Evolutionary conservation across 2,113 vertebrate species (phyloP).

Genomic region (Anhinga rufa): DNA sequence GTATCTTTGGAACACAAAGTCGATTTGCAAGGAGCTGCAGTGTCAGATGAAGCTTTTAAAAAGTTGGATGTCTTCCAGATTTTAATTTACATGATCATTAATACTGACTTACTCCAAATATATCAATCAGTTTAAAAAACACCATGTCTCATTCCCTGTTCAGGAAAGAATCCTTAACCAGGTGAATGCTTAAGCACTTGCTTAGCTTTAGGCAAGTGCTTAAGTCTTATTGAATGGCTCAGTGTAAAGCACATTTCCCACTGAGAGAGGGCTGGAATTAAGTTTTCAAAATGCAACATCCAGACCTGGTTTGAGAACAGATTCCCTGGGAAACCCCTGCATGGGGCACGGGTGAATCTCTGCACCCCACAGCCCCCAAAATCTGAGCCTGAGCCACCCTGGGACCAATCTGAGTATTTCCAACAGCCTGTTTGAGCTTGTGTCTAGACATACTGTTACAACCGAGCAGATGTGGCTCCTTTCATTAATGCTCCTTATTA

Average conservation of each 20-base stretch:
- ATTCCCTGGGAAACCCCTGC: background rate
- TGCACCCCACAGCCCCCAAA: background rate
- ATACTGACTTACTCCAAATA: conserved; percentile 56
- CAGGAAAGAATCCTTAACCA: conserved; percentile 35
- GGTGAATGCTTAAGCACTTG: conserved; percentile 1
- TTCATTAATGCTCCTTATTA: conserved; percentile 10
- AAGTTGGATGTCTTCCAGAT: conserved; percentile 47
- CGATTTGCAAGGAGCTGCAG: conserved; percentile 9
- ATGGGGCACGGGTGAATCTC: fast-evolving
- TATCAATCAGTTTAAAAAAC: conserved; percentile 56
- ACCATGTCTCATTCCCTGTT: background rate
- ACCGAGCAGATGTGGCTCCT: background rate
- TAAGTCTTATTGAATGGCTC: background rate
- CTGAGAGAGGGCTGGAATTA: background rate
- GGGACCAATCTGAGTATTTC: background rate
- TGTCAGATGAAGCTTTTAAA: conserved; percentile 54
- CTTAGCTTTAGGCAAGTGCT: background rate
- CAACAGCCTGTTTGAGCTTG: background rate
- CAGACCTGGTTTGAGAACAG: background rate
- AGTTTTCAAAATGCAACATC: background rate
- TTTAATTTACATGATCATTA: conserved; percentile 62
- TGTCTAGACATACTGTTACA: background rate
- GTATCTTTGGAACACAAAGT: conserved; percentile 23
- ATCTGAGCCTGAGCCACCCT: background rate
- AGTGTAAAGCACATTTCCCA: background rate